phyloP scores from a whole-genome alignment of 2,888 invertebrate genomes.

The Ophion obscuratus region DNA sequence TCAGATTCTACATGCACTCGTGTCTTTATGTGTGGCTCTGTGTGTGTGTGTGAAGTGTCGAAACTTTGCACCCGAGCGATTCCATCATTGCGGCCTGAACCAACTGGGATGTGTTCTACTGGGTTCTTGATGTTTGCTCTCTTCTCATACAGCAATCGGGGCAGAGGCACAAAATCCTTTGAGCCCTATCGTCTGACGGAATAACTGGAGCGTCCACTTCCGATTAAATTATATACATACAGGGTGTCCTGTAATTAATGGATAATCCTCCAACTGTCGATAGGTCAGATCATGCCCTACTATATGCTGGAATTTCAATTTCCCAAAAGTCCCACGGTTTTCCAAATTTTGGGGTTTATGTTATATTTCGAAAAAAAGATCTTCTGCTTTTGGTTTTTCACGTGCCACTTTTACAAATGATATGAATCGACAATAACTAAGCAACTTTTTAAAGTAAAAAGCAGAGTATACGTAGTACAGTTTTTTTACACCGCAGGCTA shows the following conservation, averaged over 20 bases:
- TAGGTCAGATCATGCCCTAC: no score
- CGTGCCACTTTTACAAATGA: no score
- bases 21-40: neutral
- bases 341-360: no score
- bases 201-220: constrained; percentile 71
- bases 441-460: no score
- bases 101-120: constrained; percentile 24
- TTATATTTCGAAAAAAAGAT: no score
- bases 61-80: constrained; percentile 34
- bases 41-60: neutral
- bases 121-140: constrained; percentile 37
- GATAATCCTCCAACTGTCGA: no score
- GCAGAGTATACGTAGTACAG: no score
- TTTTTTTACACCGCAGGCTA: no score
- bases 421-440: no score
- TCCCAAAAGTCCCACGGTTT: no score
- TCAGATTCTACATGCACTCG: neutral
- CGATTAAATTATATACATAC: constrained; percentile 40
- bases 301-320: no score
- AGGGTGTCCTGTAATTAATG: neutral
- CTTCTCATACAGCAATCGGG: constrained; percentile 24
- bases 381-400: no score
- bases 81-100: constrained; percentile 27
- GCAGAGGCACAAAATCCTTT: constrained; percentile 71
- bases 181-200: constrained; percentile 61